Conservation (phyloP, 2,113 vertebrate genomes). For the Pseudorectes ferrugineus region DNA sequence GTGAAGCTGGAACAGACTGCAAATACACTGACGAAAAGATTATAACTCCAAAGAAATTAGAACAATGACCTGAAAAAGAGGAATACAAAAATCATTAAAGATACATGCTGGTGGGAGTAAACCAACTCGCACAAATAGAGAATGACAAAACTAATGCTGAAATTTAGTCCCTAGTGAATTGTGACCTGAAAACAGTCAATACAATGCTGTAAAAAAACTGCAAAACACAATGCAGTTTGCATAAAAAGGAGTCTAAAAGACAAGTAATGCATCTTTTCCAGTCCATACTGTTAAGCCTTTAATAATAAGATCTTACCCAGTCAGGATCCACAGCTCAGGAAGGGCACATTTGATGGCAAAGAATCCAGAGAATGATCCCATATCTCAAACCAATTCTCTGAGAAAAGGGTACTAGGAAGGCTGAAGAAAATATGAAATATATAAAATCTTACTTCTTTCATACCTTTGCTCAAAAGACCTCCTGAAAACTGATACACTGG, state of each 20-base stretch:
- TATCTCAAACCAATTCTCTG: neutral
- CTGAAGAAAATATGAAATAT: neutral
- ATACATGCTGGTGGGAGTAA: neutral
- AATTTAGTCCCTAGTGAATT: neutral
- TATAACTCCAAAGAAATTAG: neutral
- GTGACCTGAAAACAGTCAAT: neutral
- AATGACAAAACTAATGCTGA: neutral
- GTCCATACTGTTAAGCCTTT: neutral
- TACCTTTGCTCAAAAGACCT: neutral
- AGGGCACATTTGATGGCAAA: neutral
- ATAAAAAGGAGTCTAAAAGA: neutral
- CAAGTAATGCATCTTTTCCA: neutral
- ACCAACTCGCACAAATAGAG: neutral
- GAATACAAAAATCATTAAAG: neutral
- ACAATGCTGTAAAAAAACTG: neutral
- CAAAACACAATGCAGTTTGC: neutral
- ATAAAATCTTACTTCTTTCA: neutral
- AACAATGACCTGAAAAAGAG: neutral
- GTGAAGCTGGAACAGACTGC: neutral
- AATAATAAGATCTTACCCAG: neutral
- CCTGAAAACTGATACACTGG: neutral
- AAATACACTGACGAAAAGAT: neutral
- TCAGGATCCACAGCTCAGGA: neutral
- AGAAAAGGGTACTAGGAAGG: neutral
- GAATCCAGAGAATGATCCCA: neutral